These are phyloP conservation scores for Gerris buenoi DNA, from an alignment of 1,140 invertebrate genomes.

Conservation along the genomic window DNA sequence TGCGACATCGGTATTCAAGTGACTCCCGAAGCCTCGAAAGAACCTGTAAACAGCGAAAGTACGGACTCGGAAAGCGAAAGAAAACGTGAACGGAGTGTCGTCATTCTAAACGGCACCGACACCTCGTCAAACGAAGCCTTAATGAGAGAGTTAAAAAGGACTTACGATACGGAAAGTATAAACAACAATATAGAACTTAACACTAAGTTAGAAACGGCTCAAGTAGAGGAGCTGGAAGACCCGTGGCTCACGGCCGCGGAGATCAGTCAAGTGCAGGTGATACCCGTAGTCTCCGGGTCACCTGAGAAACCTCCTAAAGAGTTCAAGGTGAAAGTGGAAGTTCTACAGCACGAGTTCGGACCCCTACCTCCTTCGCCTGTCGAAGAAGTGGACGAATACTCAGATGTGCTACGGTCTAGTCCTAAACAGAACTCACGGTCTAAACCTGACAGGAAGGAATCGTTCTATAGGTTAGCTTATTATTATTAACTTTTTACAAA, in stretches of 20 bases:
- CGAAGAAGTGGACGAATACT: slow-evolving; percentile 57
- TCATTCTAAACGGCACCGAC: slow-evolving; percentile 13
- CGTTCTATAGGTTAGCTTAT: slow-evolving; percentile 20
- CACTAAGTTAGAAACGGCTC: slow-evolving; percentile 12
- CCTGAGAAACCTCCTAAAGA: slow-evolving; percentile 21
- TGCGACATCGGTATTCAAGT: slow-evolving; percentile 19
- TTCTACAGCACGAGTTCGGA: slow-evolving; percentile 46
- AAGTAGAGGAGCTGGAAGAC: slow-evolving; percentile 14
- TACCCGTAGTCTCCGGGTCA: slow-evolving; percentile 15
- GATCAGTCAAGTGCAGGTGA: slow-evolving; percentile 19
- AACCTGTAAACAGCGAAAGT: not conserved
- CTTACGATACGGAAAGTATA: slow-evolving; percentile 15
- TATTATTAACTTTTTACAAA: not conserved
- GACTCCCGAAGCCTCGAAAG: slow-evolving; percentile 6
- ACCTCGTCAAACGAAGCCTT: slow-evolving; percentile 17
- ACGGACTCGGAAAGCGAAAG: slow-evolving; percentile 15
- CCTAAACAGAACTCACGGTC: slow-evolving; percentile 21
- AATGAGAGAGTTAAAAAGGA: slow-evolving; percentile 13
- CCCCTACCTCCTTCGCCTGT: slow-evolving; percentile 61
- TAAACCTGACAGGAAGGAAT: slow-evolving; percentile 31
- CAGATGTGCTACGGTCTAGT: slow-evolving; percentile 42
- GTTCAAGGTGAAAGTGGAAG: slow-evolving; percentile 24
- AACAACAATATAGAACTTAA: slow-evolving; percentile 14
- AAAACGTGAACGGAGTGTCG: slow-evolving; percentile 4
- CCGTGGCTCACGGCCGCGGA: slow-evolving; percentile 20